phyloP scores from a whole-genome alignment of 2,888 invertebrate genomes.

The Heliconius sara region DNA sequence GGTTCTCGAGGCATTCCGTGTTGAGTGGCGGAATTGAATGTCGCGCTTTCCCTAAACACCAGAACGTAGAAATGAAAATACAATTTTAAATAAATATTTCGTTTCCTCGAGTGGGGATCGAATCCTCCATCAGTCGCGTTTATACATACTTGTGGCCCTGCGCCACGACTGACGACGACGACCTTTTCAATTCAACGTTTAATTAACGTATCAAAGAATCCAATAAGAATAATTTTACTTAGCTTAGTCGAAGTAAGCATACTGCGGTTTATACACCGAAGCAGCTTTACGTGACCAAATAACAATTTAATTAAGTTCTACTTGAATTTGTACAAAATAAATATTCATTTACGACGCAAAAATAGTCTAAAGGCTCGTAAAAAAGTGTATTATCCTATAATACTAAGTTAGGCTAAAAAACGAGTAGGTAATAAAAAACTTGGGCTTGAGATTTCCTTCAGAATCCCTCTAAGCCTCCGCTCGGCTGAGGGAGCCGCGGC shows the following conservation, averaged over 20 bases:
- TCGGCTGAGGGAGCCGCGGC: neutral
- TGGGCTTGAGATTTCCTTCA: neutral
- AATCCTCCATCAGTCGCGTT: neutral
- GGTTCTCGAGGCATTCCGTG: neutral
- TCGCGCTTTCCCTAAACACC: neutral
- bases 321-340: neutral
- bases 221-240: neutral
- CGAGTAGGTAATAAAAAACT: conserved; percentile 1
- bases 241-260: neutral
- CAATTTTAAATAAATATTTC: too few relatives aligned
- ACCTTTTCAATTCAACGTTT: neutral
- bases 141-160: neutral
- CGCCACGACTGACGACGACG: neutral
- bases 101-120: neutral
- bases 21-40: too few relatives aligned
- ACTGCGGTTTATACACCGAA: neutral
- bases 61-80: neutral
- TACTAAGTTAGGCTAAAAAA: conserved; percentile 9
- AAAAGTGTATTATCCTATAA: neutral
- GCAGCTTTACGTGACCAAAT: neutral
- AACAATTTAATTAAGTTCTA: neutral
- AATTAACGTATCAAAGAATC: neutral
- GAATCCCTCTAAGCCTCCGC: conserved; percentile 9
- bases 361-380: too few relatives aligned
- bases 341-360: neutral